Percentiles rank a stretch among this genome's conserved stretches.
These are phyloP conservation scores for Polyommatus iphigenia DNA, from an alignment of 2,888 invertebrate genomes.

Conservation along the genomic window DNA sequence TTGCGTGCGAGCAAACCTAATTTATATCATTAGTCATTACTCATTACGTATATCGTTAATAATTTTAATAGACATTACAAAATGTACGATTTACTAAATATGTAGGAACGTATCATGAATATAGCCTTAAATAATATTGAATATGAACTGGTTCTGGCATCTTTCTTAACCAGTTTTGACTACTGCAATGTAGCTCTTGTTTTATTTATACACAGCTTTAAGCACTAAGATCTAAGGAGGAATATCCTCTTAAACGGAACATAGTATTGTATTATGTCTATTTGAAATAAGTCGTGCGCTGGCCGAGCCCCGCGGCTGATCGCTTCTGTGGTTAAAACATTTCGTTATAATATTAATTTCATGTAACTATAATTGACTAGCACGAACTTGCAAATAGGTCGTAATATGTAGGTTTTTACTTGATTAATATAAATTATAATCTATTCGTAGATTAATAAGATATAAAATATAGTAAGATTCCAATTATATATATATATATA, in stretches of 20 bases:
- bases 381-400: background rate
- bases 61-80: background rate
- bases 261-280: slow-evolving; percentile 53
- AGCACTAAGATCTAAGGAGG: slow-evolving; percentile 41
- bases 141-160: slow-evolving; percentile 62
- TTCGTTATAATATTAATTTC: slow-evolving; percentile 21
- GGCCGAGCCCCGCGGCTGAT: slow-evolving; percentile 64
- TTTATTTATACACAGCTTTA: slow-evolving; percentile 35
- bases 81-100: background rate
- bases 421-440: too few species aligned
- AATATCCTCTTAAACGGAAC: slow-evolving; percentile 47
- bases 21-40: background rate
- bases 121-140: slow-evolving; percentile 50
- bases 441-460: too few species aligned
- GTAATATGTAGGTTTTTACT: background rate
- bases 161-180: slow-evolving; percentile 67
- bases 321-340: slow-evolving; percentile 62
- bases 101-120: slow-evolving; percentile 28
- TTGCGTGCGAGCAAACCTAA: background rate
- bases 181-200: slow-evolving; percentile 42
- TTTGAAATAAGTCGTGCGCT: slow-evolving; percentile 71
- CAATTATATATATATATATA: too few species aligned
- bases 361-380: background rate
- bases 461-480: too few species aligned
- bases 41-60: background rate